Evolutionary conservation across 2,113 vertebrate genomes (phyloP), one percentile per base, ranked within the genome.

Genomic region (Percopsis transmontana): DNA sequence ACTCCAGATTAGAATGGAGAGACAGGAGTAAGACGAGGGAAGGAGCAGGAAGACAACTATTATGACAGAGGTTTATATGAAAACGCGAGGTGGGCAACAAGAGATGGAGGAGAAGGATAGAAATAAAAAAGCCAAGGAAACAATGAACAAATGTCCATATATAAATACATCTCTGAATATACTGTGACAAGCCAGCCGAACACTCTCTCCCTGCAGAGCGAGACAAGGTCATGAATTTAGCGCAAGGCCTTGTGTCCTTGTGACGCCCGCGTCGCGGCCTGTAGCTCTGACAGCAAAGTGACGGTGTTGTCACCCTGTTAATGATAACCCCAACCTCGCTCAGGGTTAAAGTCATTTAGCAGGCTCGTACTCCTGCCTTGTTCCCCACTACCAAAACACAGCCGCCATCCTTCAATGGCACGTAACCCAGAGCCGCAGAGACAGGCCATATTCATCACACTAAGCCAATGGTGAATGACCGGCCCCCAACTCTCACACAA

Each of bases 271-370:
- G 69, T 73, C 61, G 23, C 12, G 41, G 75, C 74, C 74, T 66
- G 40, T 62, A 55, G 60, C 67, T 69, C 54, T 70, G 84, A 82
- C 76, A 79, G 74, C 72, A 20, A 16, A 1, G 27, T 44, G 5
- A 15, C 58, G 19, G 52, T 56, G 62, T 51, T 45, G 41, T 13
- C 6, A 68, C 70, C 42, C 53, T 16, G 70, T 84, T 88, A 85
- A 78, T 81, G 77, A 84, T 84, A 77, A 77, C 70, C 76, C 60
- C 24, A 14, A 60, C 72, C 74, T 62, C 61, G 78, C 58, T 51
- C 83, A 84, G 80, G 85, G 86, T 72, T 82, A 61, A 60, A 89
- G 74, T 80, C 79, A 84, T 88, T 85, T 77, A 77, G 65, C 55
- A 80, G 40, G 10, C 68, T 59, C 12, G 70, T 51, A 78, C 68